Evolutionary conservation across 2,888 invertebrate species (phyloP).

Genomic region (Ligdia adustata): DNA sequence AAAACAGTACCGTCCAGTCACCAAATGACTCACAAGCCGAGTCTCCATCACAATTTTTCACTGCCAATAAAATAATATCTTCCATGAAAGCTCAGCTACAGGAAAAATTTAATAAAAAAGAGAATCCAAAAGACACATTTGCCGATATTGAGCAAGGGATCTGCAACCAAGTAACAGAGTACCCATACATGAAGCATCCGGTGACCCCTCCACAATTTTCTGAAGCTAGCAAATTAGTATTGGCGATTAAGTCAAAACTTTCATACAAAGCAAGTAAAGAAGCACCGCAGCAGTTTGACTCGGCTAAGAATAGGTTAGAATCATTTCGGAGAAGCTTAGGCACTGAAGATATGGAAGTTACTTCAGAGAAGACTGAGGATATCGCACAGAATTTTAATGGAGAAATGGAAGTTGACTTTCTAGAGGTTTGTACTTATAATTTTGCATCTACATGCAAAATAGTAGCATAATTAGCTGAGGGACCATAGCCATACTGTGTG

Average conservation of each 20-base stretch:
- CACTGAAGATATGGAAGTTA: conserved; percentile 49
- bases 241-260: conserved; percentile 74
- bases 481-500: too few species aligned
- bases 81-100: conserved; percentile 78
- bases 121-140: conserved; percentile 69
- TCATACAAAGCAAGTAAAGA: conserved; percentile 59
- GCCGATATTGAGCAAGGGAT: conserved; percentile 76
- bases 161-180: conserved; percentile 69
- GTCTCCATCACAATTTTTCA: conserved; percentile 74
- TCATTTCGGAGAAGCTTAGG: conserved; percentile 52
- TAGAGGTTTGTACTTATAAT: conserved; percentile 51
- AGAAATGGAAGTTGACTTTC: conserved; percentile 70
- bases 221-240: conserved; percentile 72
- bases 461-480: too few species aligned
- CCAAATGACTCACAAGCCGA: conserved; percentile 62
- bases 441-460: too few species aligned
- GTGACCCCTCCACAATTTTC: conserved; percentile 77
- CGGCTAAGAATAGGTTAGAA: conserved; percentile 64
- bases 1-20: conserved; percentile 49
- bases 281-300: conserved; percentile 38
- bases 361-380: conserved; percentile 35
- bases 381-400: conserved; percentile 40
- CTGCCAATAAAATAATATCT: conserved; percentile 75
- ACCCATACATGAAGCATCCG: conserved; percentile 72
- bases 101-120: conserved; percentile 63